phyloP scores from a whole-genome alignment of 1,140 invertebrate species.

The Procambarus virginalis region DNA sequence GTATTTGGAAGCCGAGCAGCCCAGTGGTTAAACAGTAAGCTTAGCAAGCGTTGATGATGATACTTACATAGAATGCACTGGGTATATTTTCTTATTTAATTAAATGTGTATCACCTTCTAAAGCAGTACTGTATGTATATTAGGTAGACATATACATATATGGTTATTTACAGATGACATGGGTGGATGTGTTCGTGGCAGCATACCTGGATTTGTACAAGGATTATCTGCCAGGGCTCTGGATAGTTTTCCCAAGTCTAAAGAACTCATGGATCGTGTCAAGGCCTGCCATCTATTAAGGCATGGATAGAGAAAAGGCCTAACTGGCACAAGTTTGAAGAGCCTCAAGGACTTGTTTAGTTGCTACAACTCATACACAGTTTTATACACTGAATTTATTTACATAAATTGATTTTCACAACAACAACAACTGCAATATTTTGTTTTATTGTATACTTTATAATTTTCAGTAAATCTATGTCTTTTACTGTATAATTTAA shows the following conservation, averaged over 20 bases:
- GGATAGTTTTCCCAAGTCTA: background rate
- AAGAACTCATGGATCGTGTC: background rate
- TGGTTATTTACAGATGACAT: conserved; percentile 31
- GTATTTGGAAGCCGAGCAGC: too few relatives aligned
- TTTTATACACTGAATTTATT: background rate
- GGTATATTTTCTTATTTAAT: too few relatives aligned
- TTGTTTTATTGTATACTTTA: too few relatives aligned
- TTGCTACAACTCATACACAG: background rate
- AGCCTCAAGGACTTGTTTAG: background rate
- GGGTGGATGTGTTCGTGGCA: conserved; percentile 42
- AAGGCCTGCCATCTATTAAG: background rate
- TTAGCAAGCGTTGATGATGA: background rate
- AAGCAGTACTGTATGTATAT: background rate
- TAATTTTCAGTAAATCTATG: too few relatives aligned
- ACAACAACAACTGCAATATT: too few relatives aligned
- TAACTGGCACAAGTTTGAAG: conserved; percentile 12
- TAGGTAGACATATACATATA: background rate
- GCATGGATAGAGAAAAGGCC: conserved; percentile 17
- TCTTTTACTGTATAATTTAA: too few relatives aligned
- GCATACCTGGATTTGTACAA: conserved; percentile 30
- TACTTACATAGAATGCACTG: background rate
- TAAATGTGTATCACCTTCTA: background rate
- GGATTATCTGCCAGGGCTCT: conserved; percentile 1
- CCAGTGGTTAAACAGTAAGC: too few relatives aligned
- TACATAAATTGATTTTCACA: background rate